Evolutionary conservation across 2,113 vertebrate genomes (phyloP).

Genomic region (Chionis minor): DNA sequence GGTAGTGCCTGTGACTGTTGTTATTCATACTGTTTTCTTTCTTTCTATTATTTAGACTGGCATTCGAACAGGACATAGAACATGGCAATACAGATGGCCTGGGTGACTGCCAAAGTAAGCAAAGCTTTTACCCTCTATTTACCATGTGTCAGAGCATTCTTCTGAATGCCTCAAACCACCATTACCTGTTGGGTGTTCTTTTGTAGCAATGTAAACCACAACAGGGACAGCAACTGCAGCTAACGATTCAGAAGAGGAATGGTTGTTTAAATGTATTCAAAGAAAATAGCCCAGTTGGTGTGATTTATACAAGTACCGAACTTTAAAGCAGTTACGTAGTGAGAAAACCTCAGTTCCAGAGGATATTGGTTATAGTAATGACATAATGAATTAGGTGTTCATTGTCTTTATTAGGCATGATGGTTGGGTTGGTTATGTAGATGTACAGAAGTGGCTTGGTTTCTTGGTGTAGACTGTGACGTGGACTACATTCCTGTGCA

Average conservation of each 20-base stretch:
- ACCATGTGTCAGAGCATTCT: slow-evolving; percentile 61
- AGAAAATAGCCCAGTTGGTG: neutral
- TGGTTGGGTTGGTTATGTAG: neutral
- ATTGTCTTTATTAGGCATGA: neutral
- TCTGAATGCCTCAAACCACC: slow-evolving; percentile 26
- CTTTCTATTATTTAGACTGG: slow-evolving; percentile 83
- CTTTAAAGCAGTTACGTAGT: neutral
- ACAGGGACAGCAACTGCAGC: slow-evolving; percentile 7
- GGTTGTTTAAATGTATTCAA: neutral
- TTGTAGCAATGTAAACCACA: neutral
- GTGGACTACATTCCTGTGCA: neutral
- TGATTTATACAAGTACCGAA: neutral
- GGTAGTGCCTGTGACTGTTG: neutral
- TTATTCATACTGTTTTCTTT: slow-evolving; percentile 77
- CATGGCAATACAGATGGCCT: slow-evolving; percentile 97
- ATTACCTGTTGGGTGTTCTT: neutral
- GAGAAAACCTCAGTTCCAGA: neutral
- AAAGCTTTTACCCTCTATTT: slow-evolving; percentile 73
- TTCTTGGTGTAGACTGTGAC: neutral
- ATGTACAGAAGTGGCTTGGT: neutral
- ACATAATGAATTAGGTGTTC: neutral
- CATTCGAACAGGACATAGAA: slow-evolving; percentile 97
- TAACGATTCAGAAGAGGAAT: neutral
- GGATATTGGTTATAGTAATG: slow-evolving; percentile 3
- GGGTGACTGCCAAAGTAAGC: slow-evolving; percentile 99